These are phyloP conservation scores for Tyrophagus putrescentiae DNA, from an alignment of 1,140 invertebrate species.

Conservation along the genomic window DNA sequence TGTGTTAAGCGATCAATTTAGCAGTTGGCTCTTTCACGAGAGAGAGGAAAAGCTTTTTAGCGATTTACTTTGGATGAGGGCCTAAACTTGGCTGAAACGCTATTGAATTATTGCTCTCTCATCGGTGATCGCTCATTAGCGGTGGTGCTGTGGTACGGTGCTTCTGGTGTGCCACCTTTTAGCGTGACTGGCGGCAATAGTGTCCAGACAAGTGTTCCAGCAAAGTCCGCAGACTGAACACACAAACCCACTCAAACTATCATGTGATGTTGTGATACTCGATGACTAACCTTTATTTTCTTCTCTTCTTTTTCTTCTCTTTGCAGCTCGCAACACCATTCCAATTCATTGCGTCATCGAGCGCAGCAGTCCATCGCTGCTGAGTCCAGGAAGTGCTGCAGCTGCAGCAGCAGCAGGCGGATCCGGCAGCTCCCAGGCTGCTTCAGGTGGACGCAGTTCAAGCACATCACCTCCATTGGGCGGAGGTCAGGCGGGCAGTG, in stretches of 20 bases:
- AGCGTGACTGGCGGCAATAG: no score
- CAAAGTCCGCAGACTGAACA: no score
- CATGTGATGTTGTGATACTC: background rate
- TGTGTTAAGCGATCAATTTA: constrained; percentile 9
- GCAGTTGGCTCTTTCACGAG: no score
- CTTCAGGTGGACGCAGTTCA: background rate
- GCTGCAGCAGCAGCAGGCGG: background rate
- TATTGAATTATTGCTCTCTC: background rate
- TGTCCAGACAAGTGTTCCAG: no score
- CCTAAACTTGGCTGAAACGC: no score
- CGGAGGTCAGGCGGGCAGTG: background rate
- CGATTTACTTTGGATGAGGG: no score
- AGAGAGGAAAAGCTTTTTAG: constrained; percentile 1
- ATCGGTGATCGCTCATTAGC: background rate
- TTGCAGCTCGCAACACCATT: constrained; percentile 58
- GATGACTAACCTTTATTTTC: background rate
- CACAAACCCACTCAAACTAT: no score
- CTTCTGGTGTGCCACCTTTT: no score
- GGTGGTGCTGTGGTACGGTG: no score
- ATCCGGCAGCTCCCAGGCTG: background rate
- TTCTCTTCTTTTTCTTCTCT: constrained; percentile 19
- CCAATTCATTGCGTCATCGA: constrained; percentile 75
- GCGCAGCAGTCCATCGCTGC: constrained; percentile 18
- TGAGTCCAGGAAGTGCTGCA: constrained; percentile 14
- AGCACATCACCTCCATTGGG: background rate